Evolutionary conservation across 35 echinoderm and acorn worm species (phyloP).

Genomic region (Antedon bifida): DNA sequence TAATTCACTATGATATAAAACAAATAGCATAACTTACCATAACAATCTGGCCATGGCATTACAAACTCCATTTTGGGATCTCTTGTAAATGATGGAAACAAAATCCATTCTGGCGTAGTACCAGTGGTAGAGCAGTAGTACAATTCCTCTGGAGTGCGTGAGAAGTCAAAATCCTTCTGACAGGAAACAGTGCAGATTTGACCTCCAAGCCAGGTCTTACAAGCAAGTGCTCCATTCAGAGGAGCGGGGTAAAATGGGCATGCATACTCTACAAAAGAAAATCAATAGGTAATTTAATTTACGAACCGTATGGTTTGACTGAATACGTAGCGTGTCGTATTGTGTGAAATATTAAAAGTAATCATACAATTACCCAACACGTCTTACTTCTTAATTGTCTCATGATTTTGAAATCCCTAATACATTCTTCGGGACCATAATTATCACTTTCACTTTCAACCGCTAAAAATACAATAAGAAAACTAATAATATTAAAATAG

Average conservation of each 20-base stretch:
- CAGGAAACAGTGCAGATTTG: slow-evolving; percentile 38
- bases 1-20: too few relatives aligned
- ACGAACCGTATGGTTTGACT: too few relatives aligned
- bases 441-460: too few relatives aligned
- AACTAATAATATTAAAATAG: too few relatives aligned
- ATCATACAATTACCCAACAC: too few relatives aligned
- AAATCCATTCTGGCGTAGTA: not conserved
- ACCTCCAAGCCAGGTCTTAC: slow-evolving; percentile 29
- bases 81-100: not conserved
- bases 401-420: too few relatives aligned
- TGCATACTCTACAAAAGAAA: slow-evolving; percentile 10
- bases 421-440: too few relatives aligned
- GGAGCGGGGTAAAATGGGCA: slow-evolving; percentile 31
- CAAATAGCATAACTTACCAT: slow-evolving; percentile 8
- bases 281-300: not conserved
- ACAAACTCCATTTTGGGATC: not conserved
- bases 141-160: not conserved
- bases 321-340: too few relatives aligned
- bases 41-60: slow-evolving; percentile 45
- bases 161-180: slow-evolving; percentile 19
- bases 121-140: slow-evolving; percentile 14
- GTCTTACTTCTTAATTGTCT: too few relatives aligned
- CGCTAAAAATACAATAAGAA: too few relatives aligned
- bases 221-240: slow-evolving; percentile 20
- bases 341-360: too few relatives aligned